Evolutionary conservation across 2,797 vertebrate genomes (phyloP).

Genomic region (Bryconaethiops microstoma): DNA sequence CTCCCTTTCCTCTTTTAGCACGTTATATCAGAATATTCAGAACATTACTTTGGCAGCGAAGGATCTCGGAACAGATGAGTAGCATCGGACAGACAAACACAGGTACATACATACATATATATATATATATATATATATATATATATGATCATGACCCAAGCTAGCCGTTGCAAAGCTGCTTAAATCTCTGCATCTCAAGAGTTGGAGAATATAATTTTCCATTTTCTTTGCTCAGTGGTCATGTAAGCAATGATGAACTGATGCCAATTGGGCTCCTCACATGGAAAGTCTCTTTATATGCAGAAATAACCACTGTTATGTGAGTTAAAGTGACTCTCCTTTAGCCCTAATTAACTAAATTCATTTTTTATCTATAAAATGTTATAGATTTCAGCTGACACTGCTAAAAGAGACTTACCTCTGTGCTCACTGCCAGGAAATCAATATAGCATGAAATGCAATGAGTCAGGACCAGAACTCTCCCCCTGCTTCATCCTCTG

Average conservation of each 20-base stretch:
- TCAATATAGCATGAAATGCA: conserved; percentile 50
- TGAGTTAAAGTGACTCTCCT: conserved; percentile 38
- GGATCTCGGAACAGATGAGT: neutral
- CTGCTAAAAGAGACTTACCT: conserved; percentile 40
- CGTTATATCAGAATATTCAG: neutral
- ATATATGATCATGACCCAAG: neutral
- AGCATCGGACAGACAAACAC: neutral
- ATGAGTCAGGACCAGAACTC: conserved; percentile 30
- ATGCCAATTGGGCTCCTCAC: conserved; percentile 32
- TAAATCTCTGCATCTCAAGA: neutral
- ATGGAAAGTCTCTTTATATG: conserved; percentile 47
- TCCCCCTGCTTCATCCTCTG: conserved; percentile 34
- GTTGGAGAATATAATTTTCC: conserved; percentile 4
- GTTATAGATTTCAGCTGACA: conserved; percentile 53
- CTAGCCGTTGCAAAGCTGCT: neutral
- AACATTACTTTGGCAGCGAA: neutral
- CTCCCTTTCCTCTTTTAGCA: conserved; percentile 16
- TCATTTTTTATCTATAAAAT: conserved; percentile 47
- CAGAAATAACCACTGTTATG: conserved; percentile 26
- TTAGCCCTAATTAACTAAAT: conserved; percentile 41
- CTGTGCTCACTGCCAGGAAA: conserved; percentile 51
- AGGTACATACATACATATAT: too few species aligned
- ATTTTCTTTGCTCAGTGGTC: conserved; percentile 33
- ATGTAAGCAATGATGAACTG: conserved; percentile 30
- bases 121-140: too few species aligned